These are phyloP conservation scores for Papilio machaon DNA, from an alignment of 1,140 invertebrate genomes.

Conservation along the genomic window DNA sequence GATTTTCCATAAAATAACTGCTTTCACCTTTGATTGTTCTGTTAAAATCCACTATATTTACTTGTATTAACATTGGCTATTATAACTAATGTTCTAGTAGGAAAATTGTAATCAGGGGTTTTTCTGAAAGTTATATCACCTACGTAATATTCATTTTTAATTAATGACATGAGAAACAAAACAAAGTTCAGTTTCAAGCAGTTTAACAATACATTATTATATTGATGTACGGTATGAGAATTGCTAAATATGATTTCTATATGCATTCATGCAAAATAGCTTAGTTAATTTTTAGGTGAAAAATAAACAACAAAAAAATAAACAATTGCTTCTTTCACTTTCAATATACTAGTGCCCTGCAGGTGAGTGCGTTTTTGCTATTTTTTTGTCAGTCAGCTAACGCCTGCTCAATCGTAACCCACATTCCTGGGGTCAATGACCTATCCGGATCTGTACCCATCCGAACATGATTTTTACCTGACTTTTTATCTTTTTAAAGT, in stretches of 20 bases:
- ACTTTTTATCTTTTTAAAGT: slow-evolving; percentile 44
- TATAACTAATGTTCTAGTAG: background rate
- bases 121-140: background rate
- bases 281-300: background rate
- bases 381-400: slow-evolving; percentile 59
- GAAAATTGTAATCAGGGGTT: background rate
- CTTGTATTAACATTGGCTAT: background rate
- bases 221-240: background rate
- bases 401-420: slow-evolving; percentile 66
- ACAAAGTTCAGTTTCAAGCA: background rate
- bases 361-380: slow-evolving; percentile 64
- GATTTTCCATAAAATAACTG: background rate
- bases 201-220: too few relatives aligned
- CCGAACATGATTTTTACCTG: slow-evolving; percentile 53
- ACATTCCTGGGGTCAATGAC: slow-evolving; percentile 72
- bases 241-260: background rate
- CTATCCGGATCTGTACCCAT: slow-evolving; percentile 61
- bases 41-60: background rate
- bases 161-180: background rate
- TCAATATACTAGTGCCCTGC: slow-evolving; percentile 48
- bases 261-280: background rate
- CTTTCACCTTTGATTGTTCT: background rate
- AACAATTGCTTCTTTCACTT: background rate
- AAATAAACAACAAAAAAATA: background rate
- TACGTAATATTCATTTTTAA: background rate